These are phyloP conservation scores for Chunga burmeisteri DNA, from an alignment of 2,113 vertebrate genomes.

Conservation along the genomic window DNA sequence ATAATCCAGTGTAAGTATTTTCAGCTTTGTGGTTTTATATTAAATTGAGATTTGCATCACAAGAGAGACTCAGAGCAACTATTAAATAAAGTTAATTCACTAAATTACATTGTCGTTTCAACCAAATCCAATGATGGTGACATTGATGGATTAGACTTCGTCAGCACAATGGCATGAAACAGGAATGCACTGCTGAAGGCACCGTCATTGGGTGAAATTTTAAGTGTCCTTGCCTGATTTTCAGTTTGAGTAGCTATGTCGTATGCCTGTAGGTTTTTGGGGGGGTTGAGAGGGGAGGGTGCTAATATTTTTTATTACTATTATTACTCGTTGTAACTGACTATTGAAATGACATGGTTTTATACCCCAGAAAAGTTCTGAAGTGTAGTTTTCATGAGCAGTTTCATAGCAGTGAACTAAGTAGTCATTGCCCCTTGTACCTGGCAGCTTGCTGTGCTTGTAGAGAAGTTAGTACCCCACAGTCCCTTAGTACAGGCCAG, in stretches of 20 bases:
- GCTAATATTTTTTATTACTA: neutral
- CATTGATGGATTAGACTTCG: neutral
- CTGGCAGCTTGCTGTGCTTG: neutral
- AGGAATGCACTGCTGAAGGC: neutral
- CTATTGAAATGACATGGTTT: neutral
- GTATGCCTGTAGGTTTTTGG: neutral
- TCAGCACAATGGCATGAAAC: neutral
- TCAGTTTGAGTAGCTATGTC: neutral
- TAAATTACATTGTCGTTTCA: neutral
- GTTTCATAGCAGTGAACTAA: neutral
- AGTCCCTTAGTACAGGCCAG: neutral
- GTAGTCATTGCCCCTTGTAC: neutral
- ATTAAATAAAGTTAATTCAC: neutral
- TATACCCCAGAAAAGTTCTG: neutral
- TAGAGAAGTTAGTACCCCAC: neutral
- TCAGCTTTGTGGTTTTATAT: neutral
- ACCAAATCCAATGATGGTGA: neutral
- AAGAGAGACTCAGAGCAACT: neutral
- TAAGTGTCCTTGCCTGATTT: neutral
- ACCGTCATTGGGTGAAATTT: neutral
- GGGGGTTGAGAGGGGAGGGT: neutral
- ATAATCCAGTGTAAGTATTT: neutral
- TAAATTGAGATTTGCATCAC: neutral
- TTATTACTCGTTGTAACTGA: neutral
- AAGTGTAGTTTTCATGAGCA: neutral